phyloP scores from a whole-genome alignment of 2,113 vertebrate species.

The Rousettus leschenaultii region DNA sequence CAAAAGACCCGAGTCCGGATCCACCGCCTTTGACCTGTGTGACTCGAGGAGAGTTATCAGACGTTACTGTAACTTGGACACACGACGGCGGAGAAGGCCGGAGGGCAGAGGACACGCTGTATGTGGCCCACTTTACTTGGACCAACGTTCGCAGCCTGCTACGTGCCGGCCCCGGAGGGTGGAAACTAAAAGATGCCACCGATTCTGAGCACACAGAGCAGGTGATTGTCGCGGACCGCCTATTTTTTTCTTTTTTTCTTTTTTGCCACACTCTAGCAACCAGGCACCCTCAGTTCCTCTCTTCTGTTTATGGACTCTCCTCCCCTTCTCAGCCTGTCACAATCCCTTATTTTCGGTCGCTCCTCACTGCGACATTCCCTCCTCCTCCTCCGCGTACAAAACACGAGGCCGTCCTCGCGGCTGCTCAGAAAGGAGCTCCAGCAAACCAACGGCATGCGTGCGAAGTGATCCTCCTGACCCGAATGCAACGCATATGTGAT shows the following conservation, averaged over 20 bases:
- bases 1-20: background rate
- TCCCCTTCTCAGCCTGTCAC: background rate
- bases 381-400: background rate
- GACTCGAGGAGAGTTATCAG: background rate
- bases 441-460: background rate
- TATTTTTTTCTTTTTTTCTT: too few relatives aligned
- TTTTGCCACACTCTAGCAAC: too few relatives aligned
- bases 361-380: background rate
- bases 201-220: background rate
- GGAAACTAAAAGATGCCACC: background rate
- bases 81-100: background rate
- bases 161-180: fast-evolving
- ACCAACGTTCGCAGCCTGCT: background rate
- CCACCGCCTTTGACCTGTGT: background rate
- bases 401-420: fast-evolving
- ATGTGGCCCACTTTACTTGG: background rate
- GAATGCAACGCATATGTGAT: background rate
- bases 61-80: background rate
- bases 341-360: background rate
- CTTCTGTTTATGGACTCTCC: background rate
- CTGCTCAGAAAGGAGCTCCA: background rate
- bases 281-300: background rate
- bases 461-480: background rate
- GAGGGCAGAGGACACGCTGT: background rate
- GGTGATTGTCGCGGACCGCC: background rate